Conservation (phyloP, 35 echinoderm and acorn worm genomes). For the Heliocidaris tuberculata region DNA sequence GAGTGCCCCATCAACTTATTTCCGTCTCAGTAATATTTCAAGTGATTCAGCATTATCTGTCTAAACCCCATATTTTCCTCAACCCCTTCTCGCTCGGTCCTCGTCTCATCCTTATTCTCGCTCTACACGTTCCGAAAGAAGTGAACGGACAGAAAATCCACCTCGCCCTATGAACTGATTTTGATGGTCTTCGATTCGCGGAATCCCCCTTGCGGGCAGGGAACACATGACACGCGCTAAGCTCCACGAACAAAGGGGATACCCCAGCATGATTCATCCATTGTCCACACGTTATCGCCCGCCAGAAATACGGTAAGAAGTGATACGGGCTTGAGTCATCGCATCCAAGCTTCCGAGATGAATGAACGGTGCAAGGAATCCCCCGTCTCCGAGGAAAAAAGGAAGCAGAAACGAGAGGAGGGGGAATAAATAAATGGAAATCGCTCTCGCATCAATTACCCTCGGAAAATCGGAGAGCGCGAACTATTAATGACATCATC, state of each 20-base stretch:
- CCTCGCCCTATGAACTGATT: neutral
- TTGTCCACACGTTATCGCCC: constrained; percentile 14
- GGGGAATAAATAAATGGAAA: constrained; percentile 35
- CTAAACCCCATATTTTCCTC: too few relatives aligned
- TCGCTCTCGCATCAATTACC: constrained; percentile 41
- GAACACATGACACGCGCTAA: neutral
- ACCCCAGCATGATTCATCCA: neutral
- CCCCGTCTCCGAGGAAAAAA: constrained; percentile 17
- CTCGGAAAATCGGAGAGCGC: constrained; percentile 25
- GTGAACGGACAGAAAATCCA: neutral
- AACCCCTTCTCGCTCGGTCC: too few relatives aligned
- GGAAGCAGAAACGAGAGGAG: neutral
- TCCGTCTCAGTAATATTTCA: too few relatives aligned
- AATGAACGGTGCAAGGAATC: constrained; percentile 5
- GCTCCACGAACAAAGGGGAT: constrained; percentile 3
- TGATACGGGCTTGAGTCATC: constrained; percentile 35
- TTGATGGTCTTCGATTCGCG: neutral
- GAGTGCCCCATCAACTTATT: too few relatives aligned
- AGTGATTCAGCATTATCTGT: too few relatives aligned
- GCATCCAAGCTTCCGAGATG: neutral
- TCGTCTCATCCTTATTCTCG: too few relatives aligned
- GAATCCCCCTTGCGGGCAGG: neutral
- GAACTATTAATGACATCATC: constrained; percentile 40
- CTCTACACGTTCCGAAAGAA: too few relatives aligned
- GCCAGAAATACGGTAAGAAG: neutral